These are phyloP conservation scores for Halocaridina rubra DNA, from an alignment of 2,888 invertebrate species.

Conservation along the genomic window DNA sequence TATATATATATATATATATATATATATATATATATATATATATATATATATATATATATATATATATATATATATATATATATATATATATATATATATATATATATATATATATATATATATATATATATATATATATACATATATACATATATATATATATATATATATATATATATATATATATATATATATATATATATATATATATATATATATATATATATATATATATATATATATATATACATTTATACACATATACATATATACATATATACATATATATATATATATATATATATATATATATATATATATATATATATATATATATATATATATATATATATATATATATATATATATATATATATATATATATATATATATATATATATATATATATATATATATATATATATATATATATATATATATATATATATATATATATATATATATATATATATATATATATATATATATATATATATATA, in stretches of 20 bases:
- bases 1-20: not conserved
- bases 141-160: not conserved
- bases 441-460: constrained; percentile 1
- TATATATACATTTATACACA: not conserved
- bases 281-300: not conserved
- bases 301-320: not conserved
- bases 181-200: not conserved
- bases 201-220: not conserved
- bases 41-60: not conserved
- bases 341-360: not conserved
- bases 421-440: constrained; percentile 8
- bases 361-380: not conserved
- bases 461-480: constrained; percentile 8
- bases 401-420: constrained; percentile 6
- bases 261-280: not conserved
- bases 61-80: not conserved
- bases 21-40: not conserved
- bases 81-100: not conserved
- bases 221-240: not conserved
- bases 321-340: not conserved
- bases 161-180: not conserved
- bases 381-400: not conserved
- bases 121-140: not conserved
- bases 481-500: constrained; percentile 8
- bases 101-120: not conserved